Conservation (phyloP, 2,797 vertebrate species). For the Limosa lapponica region DNA sequence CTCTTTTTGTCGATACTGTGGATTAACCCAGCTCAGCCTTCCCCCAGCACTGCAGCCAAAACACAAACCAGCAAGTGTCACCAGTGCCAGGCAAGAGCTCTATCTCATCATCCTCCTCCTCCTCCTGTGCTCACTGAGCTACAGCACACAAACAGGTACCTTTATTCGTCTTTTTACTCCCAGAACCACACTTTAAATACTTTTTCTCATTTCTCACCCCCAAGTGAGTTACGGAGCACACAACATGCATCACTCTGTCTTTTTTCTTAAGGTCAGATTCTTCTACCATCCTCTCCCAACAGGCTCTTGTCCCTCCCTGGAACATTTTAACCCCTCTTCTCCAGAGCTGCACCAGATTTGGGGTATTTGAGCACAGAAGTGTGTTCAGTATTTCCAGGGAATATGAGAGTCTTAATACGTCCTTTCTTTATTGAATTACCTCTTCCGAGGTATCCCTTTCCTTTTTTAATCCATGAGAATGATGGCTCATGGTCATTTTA, state of each 20-base stretch:
- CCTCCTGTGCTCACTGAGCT: fast-evolving
- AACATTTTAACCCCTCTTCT: not conserved
- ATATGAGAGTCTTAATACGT: not conserved
- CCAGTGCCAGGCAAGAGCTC: not conserved
- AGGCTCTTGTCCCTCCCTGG: not conserved
- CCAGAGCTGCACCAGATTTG: not conserved
- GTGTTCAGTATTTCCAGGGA: not conserved
- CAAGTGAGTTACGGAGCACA: not conserved
- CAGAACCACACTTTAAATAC: not conserved
- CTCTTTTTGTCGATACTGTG: not conserved
- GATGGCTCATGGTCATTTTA: not conserved
- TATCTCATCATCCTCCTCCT: not conserved
- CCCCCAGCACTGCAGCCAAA: not conserved
- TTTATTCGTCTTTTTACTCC: not conserved
- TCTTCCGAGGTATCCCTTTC: not conserved
- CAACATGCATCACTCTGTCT: not conserved
- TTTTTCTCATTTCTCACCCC: not conserved
- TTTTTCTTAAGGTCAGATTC: not conserved
- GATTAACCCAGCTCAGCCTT: not conserved
- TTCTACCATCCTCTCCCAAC: not conserved
- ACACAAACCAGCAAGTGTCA: not conserved
- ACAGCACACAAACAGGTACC: not conserved
- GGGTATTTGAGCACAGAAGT: not conserved
- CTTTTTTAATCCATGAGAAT: not conserved
- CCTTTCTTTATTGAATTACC: not conserved